A percentile compares a stretch with the other conserved stretches of the same genome.
These are phyloP conservation scores for Dipodomys ordii DNA, from an alignment of 2,113 vertebrate species.

Conservation along the genomic window DNA sequence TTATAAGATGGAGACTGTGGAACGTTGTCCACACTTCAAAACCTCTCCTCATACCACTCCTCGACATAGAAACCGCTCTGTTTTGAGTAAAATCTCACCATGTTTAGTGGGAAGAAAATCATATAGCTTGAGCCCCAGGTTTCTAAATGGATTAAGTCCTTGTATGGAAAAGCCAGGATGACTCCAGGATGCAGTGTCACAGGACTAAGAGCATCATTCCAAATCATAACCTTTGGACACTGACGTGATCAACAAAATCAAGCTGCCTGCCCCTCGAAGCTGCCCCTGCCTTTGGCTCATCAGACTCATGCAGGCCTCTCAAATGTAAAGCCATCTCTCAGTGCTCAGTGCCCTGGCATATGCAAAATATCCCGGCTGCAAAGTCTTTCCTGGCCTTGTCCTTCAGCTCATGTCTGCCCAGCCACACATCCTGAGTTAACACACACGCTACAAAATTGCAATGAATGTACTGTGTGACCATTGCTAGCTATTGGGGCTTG, in stretches of 20 bases:
- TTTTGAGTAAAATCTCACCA: background rate
- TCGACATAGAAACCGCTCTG: background rate
- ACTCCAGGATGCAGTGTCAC: background rate
- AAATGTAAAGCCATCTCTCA: background rate
- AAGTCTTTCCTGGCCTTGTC: background rate
- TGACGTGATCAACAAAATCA: background rate
- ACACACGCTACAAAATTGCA: background rate
- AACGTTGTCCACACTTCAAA: background rate
- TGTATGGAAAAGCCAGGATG: background rate
- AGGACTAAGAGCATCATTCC: background rate
- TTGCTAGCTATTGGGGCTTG: background rate
- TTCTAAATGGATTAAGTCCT: slow-evolving; percentile 21
- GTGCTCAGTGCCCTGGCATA: background rate
- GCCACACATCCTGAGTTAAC: rapidly evolving
- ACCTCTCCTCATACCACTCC: too few species aligned
- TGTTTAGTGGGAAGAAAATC: background rate
- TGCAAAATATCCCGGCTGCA: rapidly evolving
- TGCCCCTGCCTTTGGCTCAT: too few species aligned
- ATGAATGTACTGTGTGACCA: background rate
- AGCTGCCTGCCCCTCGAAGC: background rate
- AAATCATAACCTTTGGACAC: background rate
- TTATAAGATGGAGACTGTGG: background rate
- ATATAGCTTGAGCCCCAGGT: background rate
- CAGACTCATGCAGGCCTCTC: too few species aligned
- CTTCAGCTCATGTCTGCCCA: rapidly evolving